Percentiles rank a stretch among this genome's conserved stretches.
These are phyloP conservation scores for Brenthis hecate DNA, from an alignment of 2,888 invertebrate genomes.

Conservation along the genomic window DNA sequence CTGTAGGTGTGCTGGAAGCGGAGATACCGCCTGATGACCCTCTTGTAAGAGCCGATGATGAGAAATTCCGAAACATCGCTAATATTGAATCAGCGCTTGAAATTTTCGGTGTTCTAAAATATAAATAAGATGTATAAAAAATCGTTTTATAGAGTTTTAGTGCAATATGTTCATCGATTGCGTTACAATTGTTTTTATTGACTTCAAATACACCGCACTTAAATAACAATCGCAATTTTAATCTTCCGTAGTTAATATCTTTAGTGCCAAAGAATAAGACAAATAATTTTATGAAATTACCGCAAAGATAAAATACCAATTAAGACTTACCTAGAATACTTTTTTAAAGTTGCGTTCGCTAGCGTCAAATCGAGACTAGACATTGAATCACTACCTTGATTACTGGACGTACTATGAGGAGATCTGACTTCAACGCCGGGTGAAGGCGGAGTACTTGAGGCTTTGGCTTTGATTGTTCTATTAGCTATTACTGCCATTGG, in stretches of 20 bases:
- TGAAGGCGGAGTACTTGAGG: constrained; percentile 84
- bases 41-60: constrained; percentile 79
- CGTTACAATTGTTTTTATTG: too few species aligned
- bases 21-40: constrained; percentile 85
- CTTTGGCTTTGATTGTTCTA: constrained; percentile 66
- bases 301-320: background rate
- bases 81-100: constrained; percentile 90
- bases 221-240: too few species aligned
- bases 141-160: constrained; percentile 39
- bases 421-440: constrained; percentile 84
- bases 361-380: constrained; percentile 87
- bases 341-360: constrained; percentile 82
- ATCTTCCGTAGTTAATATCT: too few species aligned
- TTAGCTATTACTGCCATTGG: constrained; percentile 75
- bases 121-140: constrained; percentile 19
- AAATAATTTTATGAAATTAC: background rate
- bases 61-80: constrained; percentile 90
- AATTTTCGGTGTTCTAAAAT: constrained; percentile 83
- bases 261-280: too few species aligned
- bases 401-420: constrained; percentile 87
- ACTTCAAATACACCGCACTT: too few species aligned
- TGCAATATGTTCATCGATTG: background rate
- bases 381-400: constrained; percentile 89
- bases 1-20: constrained; percentile 87
- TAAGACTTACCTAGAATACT: constrained; percentile 68